Conservation (phyloP, 2,797 vertebrate genomes). For the Cichlasoma orientale region DNA sequence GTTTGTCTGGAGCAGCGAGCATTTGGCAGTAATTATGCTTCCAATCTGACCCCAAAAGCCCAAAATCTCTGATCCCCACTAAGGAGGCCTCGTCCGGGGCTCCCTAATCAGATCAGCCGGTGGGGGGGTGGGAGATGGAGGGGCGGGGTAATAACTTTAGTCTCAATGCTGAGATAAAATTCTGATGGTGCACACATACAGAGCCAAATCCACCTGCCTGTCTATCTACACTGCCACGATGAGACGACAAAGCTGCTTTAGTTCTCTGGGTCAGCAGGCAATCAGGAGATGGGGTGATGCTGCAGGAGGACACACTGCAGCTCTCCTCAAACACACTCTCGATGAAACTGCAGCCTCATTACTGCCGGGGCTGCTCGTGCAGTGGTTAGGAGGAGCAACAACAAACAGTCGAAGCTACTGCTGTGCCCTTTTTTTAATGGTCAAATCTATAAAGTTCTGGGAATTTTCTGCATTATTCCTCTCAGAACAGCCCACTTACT, state of each 20-base stretch:
- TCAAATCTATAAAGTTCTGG: background rate
- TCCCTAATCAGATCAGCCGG: slow-evolving; percentile 68
- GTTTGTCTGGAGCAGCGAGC: background rate
- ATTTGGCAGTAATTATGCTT: background rate
- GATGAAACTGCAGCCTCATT: slow-evolving; percentile 20
- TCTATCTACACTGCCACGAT: slow-evolving; percentile 9
- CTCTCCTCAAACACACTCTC: background rate
- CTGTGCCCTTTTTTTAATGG: background rate
- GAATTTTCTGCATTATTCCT: background rate
- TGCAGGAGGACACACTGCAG: slow-evolving; percentile 3
- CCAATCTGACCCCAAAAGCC: slow-evolving; percentile 38
- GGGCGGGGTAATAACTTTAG: slow-evolving; percentile 39
- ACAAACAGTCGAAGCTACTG: background rate
- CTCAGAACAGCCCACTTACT: background rate
- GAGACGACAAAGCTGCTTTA: slow-evolving; percentile 68
- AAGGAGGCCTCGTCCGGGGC: slow-evolving; percentile 51
- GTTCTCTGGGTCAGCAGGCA: slow-evolving; percentile 68
- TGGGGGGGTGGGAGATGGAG: background rate
- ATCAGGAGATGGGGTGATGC: slow-evolving; percentile 60
- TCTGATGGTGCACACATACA: slow-evolving; percentile 12
- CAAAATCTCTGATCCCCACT: slow-evolving; percentile 57
- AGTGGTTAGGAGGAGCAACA: background rate
- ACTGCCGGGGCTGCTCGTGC: background rate
- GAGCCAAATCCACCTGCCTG: slow-evolving; percentile 43
- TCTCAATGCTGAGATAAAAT: slow-evolving; percentile 44